Evolutionary conservation across 1,140 invertebrate species (phyloP).

Genomic region (Drosophila elegans): DNA sequence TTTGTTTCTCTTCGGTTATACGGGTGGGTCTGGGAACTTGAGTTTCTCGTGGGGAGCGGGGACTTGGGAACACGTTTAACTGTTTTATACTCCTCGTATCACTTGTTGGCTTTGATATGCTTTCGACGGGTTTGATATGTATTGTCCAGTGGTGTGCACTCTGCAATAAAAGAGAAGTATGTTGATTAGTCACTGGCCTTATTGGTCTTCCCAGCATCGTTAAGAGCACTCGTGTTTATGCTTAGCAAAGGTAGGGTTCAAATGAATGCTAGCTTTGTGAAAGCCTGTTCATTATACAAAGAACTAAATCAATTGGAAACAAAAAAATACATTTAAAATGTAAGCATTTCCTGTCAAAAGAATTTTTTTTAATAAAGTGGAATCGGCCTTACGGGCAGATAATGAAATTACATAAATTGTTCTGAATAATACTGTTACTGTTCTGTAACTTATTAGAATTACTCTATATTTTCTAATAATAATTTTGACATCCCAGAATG

Average conservation of each 20-base stretch:
- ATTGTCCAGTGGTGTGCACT: constrained; percentile 45
- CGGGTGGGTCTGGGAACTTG: constrained; percentile 26
- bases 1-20: neutral
- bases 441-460: no score
- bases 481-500: no score
- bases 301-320: no score
- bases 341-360: no score
- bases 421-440: no score
- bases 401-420: neutral
- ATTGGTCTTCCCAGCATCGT: constrained; percentile 8
- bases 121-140: constrained; percentile 50
- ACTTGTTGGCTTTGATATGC: constrained; percentile 58
- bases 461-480: no score
- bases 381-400: neutral
- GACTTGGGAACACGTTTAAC: neutral
- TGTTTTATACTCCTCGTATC: constrained; percentile 26
- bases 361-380: no score
- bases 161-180: constrained; percentile 49
- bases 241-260: neutral
- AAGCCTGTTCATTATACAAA: neutral
- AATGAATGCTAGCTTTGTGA: neutral
- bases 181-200: constrained; percentile 33
- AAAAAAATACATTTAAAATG: no score
- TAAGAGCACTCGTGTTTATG: constrained; percentile 23
- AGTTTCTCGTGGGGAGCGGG: neutral